Conservation (phyloP, 2,113 vertebrate genomes). For the Cryptomyrus ogoouensis region DNA sequence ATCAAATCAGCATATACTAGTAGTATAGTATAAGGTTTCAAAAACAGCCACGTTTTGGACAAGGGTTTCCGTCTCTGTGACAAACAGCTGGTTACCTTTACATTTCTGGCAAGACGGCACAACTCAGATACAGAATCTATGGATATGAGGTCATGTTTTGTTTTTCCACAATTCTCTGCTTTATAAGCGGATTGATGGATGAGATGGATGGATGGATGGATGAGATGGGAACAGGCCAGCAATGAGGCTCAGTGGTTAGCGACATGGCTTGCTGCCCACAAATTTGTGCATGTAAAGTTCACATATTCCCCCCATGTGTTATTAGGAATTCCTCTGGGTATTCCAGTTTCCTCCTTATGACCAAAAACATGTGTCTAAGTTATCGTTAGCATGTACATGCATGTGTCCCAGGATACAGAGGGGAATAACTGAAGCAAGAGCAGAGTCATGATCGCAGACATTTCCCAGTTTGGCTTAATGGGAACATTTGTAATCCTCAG, state of each 20-base stretch:
- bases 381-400: neutral
- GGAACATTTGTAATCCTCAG: neutral
- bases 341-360: neutral
- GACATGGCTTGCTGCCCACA: neutral
- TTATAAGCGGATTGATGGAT: neutral
- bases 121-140: neutral
- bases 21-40: neutral
- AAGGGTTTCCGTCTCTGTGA: neutral
- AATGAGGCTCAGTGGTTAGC: neutral
- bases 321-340: neutral
- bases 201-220: neutral
- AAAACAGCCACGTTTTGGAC: neutral
- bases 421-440: neutral
- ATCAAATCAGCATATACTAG: neutral
- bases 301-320: neutral
- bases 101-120: neutral
- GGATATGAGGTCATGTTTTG: neutral
- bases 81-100: neutral
- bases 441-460: neutral
- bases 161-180: neutral
- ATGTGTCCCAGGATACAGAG: neutral
- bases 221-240: neutral
- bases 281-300: neutral
- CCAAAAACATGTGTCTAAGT: neutral
- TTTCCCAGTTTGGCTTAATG: neutral